These are phyloP conservation scores for Hypanus sabinus DNA, from an alignment of 2,113 vertebrate genomes.

Conservation along the genomic window DNA sequence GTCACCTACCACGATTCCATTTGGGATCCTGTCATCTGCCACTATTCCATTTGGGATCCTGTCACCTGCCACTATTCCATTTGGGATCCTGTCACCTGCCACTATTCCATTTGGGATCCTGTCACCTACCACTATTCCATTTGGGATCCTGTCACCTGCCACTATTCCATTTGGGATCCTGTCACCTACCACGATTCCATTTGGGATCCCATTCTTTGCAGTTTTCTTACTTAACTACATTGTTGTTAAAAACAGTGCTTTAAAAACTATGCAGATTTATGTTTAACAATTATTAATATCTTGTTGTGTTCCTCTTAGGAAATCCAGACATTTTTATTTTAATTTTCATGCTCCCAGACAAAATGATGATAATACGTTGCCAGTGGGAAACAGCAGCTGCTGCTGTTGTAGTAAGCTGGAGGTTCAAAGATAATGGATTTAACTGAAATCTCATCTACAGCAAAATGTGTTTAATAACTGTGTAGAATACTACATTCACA, in stretches of 20 bases:
- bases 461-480: not conserved
- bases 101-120: not conserved
- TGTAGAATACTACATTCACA: not conserved
- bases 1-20: not conserved
- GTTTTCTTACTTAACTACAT: not conserved
- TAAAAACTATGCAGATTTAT: not conserved
- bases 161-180: not conserved
- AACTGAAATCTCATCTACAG: conserved; percentile 2
- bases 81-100: not conserved
- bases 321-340: not conserved
- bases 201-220: not conserved
- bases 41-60: not conserved
- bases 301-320: not conserved
- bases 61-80: not conserved
- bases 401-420: not conserved
- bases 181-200: not conserved
- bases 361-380: not conserved
- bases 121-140: not conserved
- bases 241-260: not conserved
- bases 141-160: not conserved
- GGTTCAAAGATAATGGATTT: not conserved
- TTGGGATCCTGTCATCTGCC: not conserved
- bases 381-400: not conserved
- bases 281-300: not conserved
- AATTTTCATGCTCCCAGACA: not conserved